Evolutionary conservation across 30 jellyfish, hydroid and myxozoan species (phyloP).

Genomic region (Aurelia aurita complex sp. Pacific): DNA sequence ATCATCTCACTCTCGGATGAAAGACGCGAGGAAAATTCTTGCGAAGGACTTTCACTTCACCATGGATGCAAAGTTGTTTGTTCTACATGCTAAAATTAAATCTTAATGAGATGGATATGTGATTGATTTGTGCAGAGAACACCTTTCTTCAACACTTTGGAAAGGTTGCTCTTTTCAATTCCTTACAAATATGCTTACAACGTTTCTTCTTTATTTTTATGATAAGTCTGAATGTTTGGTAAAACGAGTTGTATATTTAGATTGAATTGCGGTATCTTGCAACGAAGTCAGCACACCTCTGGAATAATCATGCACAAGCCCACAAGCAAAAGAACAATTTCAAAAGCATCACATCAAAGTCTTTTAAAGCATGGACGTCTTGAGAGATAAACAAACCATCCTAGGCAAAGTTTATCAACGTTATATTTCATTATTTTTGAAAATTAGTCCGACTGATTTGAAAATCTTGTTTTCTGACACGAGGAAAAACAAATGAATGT

Average conservation of each 20-base stretch:
- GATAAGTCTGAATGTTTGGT: too few species aligned
- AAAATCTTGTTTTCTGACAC: too few species aligned
- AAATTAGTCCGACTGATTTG: too few species aligned
- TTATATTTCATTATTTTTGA: too few species aligned
- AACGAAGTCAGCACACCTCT: neutral
- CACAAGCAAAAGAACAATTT: too few species aligned
- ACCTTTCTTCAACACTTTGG: neutral
- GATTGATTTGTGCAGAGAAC: neutral
- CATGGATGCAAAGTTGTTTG: conserved; percentile 45
- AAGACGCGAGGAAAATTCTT: conserved; percentile 39
- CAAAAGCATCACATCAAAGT: too few species aligned
- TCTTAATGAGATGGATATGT: conserved; percentile 1
- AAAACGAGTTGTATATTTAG: neutral
- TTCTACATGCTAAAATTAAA: neutral
- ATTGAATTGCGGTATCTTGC: neutral
- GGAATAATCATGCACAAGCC: too few species aligned
- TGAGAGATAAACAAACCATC: too few species aligned
- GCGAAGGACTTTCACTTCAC: conserved; percentile 46
- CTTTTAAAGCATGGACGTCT: too few species aligned
- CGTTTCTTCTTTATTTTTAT: neutral
- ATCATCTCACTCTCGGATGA: neutral
- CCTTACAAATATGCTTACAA: neutral
- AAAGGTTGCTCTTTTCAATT: neutral
- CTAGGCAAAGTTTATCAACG: too few species aligned
- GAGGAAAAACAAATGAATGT: too few species aligned